phyloP scores from a whole-genome alignment of 2,888 invertebrate species.

The Baronia brevicornis region DNA sequence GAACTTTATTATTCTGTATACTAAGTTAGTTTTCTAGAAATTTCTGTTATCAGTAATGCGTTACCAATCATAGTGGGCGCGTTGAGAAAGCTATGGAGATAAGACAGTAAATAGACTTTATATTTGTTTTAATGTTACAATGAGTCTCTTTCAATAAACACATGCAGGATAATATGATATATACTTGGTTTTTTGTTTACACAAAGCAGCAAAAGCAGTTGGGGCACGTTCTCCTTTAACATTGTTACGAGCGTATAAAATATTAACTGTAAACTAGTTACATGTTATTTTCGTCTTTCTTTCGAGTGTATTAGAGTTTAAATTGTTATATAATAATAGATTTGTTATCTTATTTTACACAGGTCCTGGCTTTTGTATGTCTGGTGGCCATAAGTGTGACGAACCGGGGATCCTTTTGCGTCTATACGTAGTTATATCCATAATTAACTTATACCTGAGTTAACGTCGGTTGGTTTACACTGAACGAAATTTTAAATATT shows the following conservation, averaged over 20 bases:
- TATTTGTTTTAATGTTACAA: constrained; percentile 9
- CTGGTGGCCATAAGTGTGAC: constrained; percentile 68
- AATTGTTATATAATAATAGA: constrained; percentile 30
- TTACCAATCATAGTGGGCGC: constrained; percentile 41
- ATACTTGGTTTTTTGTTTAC: constrained; percentile 39
- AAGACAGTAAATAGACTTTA: constrained; percentile 20
- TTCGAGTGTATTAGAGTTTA: constrained; percentile 40
- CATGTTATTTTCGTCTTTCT: constrained; percentile 42
- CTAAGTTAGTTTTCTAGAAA: constrained; percentile 38
- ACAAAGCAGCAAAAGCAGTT: constrained; percentile 63
- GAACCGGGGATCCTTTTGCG: constrained; percentile 61
- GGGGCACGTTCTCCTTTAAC: constrained; percentile 68
- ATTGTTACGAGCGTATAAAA: constrained; percentile 42
- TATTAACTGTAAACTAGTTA: constrained; percentile 30
- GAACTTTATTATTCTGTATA: constrained; percentile 36
- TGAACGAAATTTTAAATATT: constrained; percentile 27
- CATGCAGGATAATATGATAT: background rate
- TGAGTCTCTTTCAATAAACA: constrained; percentile 9
- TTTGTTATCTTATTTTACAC: constrained; percentile 42
- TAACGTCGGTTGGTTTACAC: constrained; percentile 41
- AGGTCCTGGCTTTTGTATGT: constrained; percentile 62
- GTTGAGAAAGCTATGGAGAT: constrained; percentile 27
- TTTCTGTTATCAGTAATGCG: constrained; percentile 39
- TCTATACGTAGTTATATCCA: constrained; percentile 51
- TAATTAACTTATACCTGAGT: constrained; percentile 71